Percentiles rank a stretch among this genome's conserved stretches.
Conservation (phyloP, 1,140 invertebrate genomes). For the Periplaneta americana region DNA sequence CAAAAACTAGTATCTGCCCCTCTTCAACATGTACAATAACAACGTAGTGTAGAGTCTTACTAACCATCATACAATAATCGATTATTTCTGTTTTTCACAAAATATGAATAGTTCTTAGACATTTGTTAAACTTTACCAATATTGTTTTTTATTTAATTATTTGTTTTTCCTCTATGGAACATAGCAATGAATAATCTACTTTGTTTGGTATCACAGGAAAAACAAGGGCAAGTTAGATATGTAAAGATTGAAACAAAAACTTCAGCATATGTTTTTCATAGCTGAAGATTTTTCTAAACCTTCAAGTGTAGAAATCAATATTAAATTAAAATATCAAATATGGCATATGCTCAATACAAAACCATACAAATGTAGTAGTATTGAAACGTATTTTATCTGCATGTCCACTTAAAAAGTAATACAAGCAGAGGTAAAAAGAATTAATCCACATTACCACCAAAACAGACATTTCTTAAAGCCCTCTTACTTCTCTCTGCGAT, state of each 20-base stretch:
- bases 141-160: not conserved
- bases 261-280: not conserved
- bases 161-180: not conserved
- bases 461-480: not conserved
- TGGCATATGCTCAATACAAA: no score
- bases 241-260: not conserved
- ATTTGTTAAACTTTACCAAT: not conserved
- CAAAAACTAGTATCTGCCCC: constrained; percentile 8
- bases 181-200: not conserved
- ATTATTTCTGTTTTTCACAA: constrained; percentile 11
- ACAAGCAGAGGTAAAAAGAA: not conserved
- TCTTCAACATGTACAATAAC: constrained; percentile 11
- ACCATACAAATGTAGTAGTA: not conserved
- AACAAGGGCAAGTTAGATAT: not conserved
- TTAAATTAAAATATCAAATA: not conserved
- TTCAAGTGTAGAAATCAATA: not conserved
- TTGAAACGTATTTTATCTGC: not conserved
- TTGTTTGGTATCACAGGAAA: not conserved
- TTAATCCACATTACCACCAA: not conserved
- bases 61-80: not conserved
- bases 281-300: not conserved
- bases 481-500: not conserved
- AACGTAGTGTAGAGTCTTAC: not conserved
- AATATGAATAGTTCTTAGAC: constrained; percentile 9
- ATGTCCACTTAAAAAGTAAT: not conserved